A percentile compares a stretch with the other conserved stretches of the same genome.
Evolutionary conservation across 2,888 invertebrate genomes (phyloP).

Genomic region (Anaspis maculata): DNA sequence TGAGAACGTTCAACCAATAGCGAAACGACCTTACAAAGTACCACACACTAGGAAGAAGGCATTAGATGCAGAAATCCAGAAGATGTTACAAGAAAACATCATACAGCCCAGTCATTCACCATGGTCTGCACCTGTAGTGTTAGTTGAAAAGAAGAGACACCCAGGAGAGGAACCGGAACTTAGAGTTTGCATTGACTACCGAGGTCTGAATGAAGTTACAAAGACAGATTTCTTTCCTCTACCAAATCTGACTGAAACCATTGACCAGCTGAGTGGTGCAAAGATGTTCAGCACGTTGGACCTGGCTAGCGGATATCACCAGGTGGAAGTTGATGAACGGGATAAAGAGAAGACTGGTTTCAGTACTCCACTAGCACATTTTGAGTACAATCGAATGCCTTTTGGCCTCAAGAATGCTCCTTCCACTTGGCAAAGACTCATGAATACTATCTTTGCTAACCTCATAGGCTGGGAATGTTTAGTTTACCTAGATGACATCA

Average conservation of each 20-base stretch:
- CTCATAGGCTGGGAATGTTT: slow-evolving; percentile 16
- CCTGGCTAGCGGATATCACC: too few species aligned
- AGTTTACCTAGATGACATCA: slow-evolving; percentile 11
- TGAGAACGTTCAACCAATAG: too few species aligned
- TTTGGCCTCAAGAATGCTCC: slow-evolving; percentile 31
- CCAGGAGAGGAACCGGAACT: slow-evolving; percentile 13
- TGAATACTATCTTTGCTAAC: slow-evolving; percentile 25
- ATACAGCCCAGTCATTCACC: too few species aligned
- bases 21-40: too few species aligned
- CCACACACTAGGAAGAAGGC: too few species aligned
- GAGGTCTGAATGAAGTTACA: too few species aligned
- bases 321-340: slow-evolving; percentile 18
- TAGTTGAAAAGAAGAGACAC: too few species aligned
- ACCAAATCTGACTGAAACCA: slow-evolving; percentile 21
- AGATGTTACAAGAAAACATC: too few species aligned
- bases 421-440: slow-evolving; percentile 27
- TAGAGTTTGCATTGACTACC: too few species aligned
- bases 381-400: slow-evolving; percentile 21
- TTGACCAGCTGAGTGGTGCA: slow-evolving; percentile 19
- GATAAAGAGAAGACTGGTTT: slow-evolving; percentile 21
- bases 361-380: slow-evolving; percentile 18
- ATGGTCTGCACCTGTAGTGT: too few species aligned
- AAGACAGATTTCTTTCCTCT: too few species aligned
- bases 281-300: slow-evolving; percentile 23
- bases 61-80: too few species aligned